Conservation (phyloP, 2,113 vertebrate genomes). For the Pelvicachromis taeniatus region DNA sequence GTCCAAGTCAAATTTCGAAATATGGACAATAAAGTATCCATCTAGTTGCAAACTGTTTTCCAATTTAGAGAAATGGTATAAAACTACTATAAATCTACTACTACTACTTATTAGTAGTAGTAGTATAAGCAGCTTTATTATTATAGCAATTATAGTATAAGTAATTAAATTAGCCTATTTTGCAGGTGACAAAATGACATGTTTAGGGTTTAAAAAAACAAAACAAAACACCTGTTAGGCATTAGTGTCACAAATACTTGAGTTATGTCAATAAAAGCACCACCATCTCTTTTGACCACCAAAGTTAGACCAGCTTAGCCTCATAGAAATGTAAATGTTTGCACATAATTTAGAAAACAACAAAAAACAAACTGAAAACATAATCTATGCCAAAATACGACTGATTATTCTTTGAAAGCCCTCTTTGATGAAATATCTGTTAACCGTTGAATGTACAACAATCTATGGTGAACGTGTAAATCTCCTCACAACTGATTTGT, state of each 20-base stretch:
- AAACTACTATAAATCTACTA: neutral
- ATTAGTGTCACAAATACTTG: neutral
- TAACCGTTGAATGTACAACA: neutral
- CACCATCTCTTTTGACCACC: neutral
- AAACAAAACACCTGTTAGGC: no score
- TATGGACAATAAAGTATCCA: neutral
- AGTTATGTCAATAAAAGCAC: neutral
- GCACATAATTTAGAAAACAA: neutral
- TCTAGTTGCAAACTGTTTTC: neutral
- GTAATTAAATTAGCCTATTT: neutral
- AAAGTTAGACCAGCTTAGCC: neutral
- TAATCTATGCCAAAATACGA: neutral
- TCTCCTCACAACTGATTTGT: neutral
- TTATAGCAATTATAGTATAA: neutral
- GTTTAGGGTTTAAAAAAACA: neutral
- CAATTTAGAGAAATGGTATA: neutral
- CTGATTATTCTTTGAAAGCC: accelerated
- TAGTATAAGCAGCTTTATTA: neutral
- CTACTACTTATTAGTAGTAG: no score
- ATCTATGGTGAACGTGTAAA: neutral
- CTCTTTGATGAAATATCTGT: neutral
- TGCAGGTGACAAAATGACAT: neutral
- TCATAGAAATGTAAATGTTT: neutral
- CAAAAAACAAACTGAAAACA: neutral
- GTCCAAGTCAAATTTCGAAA: neutral